These are phyloP conservation scores for Psilanteris sp. DNA, from an alignment of 1,140 invertebrate genomes.

Conservation along the genomic window DNA sequence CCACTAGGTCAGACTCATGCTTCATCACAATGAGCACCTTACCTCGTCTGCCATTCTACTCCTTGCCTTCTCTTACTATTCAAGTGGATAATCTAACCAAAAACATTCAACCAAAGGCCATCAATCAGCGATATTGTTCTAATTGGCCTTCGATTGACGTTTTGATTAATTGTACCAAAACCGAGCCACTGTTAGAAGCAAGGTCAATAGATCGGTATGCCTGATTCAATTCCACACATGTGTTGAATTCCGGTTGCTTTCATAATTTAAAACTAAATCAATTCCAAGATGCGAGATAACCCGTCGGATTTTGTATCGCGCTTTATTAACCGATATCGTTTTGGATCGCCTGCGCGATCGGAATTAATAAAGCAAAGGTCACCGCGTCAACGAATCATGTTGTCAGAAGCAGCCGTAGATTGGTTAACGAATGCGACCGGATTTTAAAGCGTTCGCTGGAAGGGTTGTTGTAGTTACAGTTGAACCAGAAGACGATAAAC, in stretches of 20 bases:
- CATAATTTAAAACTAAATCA: conserved; percentile 3
- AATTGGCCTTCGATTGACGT: conserved; percentile 3
- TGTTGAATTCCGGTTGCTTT: conserved; percentile 6
- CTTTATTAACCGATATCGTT: too few relatives aligned
- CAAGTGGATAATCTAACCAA: conserved; percentile 67
- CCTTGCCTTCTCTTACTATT: conserved; percentile 68
- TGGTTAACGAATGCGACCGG: neutral
- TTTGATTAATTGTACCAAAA: conserved; percentile 14
- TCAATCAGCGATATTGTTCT: conserved; percentile 11
- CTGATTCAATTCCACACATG: neutral
- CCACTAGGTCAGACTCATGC: conserved; percentile 80
- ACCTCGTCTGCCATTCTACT: conserved; percentile 64
- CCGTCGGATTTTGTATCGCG: too few relatives aligned
- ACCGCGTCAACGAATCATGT: too few relatives aligned
- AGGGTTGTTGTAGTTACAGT: conserved; percentile 4
- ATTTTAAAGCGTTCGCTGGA: conserved; percentile 2
- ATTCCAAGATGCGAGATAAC: conserved; percentile 8
- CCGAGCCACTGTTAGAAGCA: neutral
- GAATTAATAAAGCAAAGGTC: too few relatives aligned
- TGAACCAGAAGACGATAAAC: conserved; percentile 22
- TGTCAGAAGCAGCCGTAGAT: too few relatives aligned
- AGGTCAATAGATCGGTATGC: conserved; percentile 6
- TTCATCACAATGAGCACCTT: conserved; percentile 80
- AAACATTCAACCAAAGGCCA: conserved; percentile 6
- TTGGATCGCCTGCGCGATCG: too few relatives aligned